Conservation (phyloP, 2,113 vertebrate species). For the Illadopsis cleaveri region DNA sequence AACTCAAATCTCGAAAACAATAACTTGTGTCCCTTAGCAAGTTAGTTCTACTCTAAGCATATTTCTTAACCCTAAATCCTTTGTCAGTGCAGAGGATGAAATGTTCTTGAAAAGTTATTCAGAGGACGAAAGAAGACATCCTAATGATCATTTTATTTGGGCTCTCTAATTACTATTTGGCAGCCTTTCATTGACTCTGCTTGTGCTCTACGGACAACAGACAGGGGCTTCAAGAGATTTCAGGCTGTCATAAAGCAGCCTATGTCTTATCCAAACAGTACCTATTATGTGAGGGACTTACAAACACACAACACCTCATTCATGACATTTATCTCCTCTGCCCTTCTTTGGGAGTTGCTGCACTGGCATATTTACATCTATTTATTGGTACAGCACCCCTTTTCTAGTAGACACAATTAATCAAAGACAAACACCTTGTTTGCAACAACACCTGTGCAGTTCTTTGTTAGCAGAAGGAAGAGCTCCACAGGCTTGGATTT, state of each 20-base stretch:
- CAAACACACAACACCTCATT: neutral
- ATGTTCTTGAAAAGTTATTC: neutral
- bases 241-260: neutral
- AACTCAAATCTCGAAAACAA: neutral
- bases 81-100: neutral
- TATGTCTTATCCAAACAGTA: neutral
- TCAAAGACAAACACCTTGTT: neutral
- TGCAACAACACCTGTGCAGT: neutral
- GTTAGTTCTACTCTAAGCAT: neutral
- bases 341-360: neutral
- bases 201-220: rapidly evolving
- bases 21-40: neutral
- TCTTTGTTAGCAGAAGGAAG: neutral
- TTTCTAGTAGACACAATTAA: neutral
- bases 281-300: neutral
- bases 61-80: neutral
- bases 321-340: neutral
- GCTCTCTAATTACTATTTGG: neutral
- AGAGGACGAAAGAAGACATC: neutral
- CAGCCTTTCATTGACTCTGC: neutral
- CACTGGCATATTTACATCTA: neutral
- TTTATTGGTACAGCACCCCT: neutral
- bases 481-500: neutral
- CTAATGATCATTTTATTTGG: neutral
- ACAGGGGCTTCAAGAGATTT: rapidly evolving